Evolutionary conservation across 2,113 vertebrate genomes (phyloP), one percentile per base, ranked within the genome.

Genomic region (Ageneiosus marmoratus): DNA sequence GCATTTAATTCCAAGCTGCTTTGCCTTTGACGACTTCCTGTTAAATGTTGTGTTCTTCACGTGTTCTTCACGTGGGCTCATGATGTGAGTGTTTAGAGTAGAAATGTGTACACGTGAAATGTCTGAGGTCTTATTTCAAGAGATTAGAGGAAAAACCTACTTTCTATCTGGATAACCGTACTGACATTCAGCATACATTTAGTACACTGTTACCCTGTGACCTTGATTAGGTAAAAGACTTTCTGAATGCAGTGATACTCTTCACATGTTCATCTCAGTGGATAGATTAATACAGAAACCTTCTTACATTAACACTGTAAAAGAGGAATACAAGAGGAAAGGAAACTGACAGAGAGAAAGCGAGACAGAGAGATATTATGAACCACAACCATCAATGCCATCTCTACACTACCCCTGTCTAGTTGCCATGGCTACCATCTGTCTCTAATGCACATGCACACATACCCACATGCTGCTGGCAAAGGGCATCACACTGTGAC

Each of bases 341-440:
- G 34, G 46, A 48, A 18, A 56, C n/a, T 60, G 8, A 77, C 20
- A 62, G 24, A 56, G 53, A 73, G 4, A 78, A n/a, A 84, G 20
- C 67, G 41, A 78, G 24, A 77, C 55, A 82, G 20, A 83, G 67
- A 60, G 2, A 46, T 4, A 79, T 13, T 32, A 81, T 32, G 44
- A 74, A 73, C 51, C 37, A 56, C 50, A 37, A 72, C 22, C 80
- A 81, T 81, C 80, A 75, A 60, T 83, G 73, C 73, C 46, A 77
- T 77, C 24, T 55, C 44, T 55, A 29, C 73, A 77, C 60, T 77
- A 76, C 46, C 60, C 27, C 81, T 69, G 81, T 75, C 58, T 83
- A 63, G 81, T 83, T 83, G 73, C 60, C 50, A 83, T 83, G 72
- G 81, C 74, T 77, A 83, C 81, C 73, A 77, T 83, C 73, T 67